Conservation (phyloP, 2,113 vertebrate genomes). For the Arenaria interpres region DNA sequence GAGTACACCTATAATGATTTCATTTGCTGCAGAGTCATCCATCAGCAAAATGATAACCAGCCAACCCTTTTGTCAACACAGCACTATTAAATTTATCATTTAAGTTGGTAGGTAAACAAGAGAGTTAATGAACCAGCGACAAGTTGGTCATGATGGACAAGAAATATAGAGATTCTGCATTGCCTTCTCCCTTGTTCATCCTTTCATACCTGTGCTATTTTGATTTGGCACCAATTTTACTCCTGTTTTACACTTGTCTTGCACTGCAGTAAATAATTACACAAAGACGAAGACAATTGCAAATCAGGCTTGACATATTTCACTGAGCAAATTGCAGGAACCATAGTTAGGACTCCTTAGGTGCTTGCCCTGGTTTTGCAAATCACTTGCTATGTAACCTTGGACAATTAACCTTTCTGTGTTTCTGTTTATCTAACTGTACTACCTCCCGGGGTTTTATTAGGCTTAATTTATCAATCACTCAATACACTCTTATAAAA, state of each 20-base stretch:
- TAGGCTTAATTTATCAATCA: slow-evolving; percentile 33
- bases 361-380: slow-evolving; percentile 29
- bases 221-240: slow-evolving; percentile 6
- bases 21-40: slow-evolving; percentile 6
- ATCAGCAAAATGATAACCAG: slow-evolving; percentile 14
- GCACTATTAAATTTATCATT: slow-evolving; percentile 31
- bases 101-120: slow-evolving; percentile 30
- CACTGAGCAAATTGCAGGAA: background rate
- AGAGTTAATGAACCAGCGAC: slow-evolving; percentile 49
- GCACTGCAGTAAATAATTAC: slow-evolving; percentile 23
- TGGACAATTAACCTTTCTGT: slow-evolving; percentile 18
- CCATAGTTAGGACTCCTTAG: background rate
- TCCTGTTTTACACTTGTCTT: slow-evolving; percentile 12
- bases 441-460: background rate
- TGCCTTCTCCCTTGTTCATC: background rate
- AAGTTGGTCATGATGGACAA: background rate
- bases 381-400: slow-evolving; percentile 20
- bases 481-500: background rate
- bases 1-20: background rate
- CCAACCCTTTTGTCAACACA: slow-evolving; percentile 41
- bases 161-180: slow-evolving; percentile 11
- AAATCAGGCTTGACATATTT: slow-evolving; percentile 31
- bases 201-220: background rate
- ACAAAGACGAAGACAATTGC: slow-evolving; percentile 14
- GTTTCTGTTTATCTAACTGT: slow-evolving; percentile 28